A percentile compares a stretch with the other conserved stretches of the same genome.
phyloP scores from a whole-genome alignment of 1,140 invertebrate species.

The Meloidogyne floridensis region DNA sequence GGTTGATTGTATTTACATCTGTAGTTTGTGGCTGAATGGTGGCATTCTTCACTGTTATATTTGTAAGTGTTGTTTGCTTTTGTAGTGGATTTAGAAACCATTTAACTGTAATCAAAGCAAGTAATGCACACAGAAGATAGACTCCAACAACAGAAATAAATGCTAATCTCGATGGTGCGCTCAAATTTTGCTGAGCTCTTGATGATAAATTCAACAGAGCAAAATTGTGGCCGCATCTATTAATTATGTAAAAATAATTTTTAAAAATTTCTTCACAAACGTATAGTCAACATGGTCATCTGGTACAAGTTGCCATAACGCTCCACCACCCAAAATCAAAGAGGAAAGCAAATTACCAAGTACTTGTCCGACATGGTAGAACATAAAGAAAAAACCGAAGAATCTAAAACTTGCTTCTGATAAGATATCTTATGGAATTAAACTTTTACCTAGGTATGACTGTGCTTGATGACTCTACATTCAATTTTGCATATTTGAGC shows the following conservation, averaged over 20 bases:
- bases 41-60: conserved; percentile 10
- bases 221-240: conserved; percentile 57
- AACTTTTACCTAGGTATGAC: conserved; percentile 72
- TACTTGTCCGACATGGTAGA: conserved; percentile 90
- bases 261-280: conserved; percentile 24
- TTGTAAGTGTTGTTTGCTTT: conserved; percentile 58
- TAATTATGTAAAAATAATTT: neutral
- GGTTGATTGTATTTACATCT: neutral
- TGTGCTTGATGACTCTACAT: conserved; percentile 76
- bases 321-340: conserved; percentile 73
- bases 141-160: conserved; percentile 77
- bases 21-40: neutral
- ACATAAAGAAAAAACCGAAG: conserved; percentile 96
- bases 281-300: conserved; percentile 54
- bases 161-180: conserved; percentile 78
- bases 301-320: conserved; percentile 27
- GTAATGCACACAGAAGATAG: conserved; percentile 81
- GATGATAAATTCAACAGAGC: conserved; percentile 36
- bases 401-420: conserved; percentile 68
- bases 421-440: neutral
- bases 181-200: conserved; percentile 68
- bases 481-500: conserved; percentile 72
- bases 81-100: conserved; percentile 85
- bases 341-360: conserved; percentile 97
- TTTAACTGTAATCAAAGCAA: conserved; percentile 82